Evolutionary conservation across 2,888 invertebrate species (phyloP), one percentile per base, ranked within the genome.

Genomic region (Apeira syringaria): DNA sequence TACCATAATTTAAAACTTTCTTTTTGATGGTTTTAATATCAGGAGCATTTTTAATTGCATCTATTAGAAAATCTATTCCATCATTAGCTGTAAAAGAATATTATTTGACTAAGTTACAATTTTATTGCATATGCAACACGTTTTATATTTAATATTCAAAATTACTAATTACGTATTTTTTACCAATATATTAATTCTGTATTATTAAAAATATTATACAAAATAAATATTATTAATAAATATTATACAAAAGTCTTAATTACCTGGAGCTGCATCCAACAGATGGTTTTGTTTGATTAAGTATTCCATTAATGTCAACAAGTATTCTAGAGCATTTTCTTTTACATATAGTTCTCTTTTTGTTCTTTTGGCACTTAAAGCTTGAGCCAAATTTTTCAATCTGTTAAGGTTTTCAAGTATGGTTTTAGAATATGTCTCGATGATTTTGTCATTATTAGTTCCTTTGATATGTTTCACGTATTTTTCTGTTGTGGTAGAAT

Each of bases 21-120:
- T 74, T 78, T 40, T 61, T 62, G 2, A 72, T 66, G 4, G 61
- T 44, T 60, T 80, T 80, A 1, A 85, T 74, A 37, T 83, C 76
- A 9, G 87, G 87, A 28, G 86, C 78, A 47, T 64, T 76, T 70
- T 74, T 77, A 3, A 87, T 86, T 11, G 82, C 79, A 9, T 85
- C 84, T 50, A 86, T 74, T 20, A 86, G 50, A 48, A 85, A 48
- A 53, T 87, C 85, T 36, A 86, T 80, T 0, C 84, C 86, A 39
- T 87, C 86, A 6, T 73, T 70, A 1, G 57, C 85, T 85, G 67
- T 17, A 22, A 12, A 18, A 18, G 18, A 30, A 15, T 15, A 15
- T 7, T 39, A 12, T 26, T 6, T 3, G 20, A 20, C 20, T 20
- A 5, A 20, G n/a, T n/a, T n/a, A n/a, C n/a, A 20, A 7, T 20